Base-by-base conservation (phyloP, 1,140 invertebrate species). In the Hirudo medicinalis region DNA sequence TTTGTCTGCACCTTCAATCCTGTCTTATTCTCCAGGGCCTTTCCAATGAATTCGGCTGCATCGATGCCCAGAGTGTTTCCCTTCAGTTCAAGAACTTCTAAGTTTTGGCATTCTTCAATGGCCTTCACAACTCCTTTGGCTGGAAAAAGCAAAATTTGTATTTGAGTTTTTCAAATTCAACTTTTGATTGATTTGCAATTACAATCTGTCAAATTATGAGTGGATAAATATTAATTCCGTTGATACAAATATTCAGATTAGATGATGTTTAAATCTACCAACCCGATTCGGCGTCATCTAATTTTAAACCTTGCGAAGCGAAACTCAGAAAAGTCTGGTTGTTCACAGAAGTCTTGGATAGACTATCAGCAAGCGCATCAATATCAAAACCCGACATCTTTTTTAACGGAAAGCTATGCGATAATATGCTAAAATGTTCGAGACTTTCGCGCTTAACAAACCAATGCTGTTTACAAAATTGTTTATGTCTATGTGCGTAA, bases 61-160 rank as follows among this genome's bases (percentile, higher is more conserved):
- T 89, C 87, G 11, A 92, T 88, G 8, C 94, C 94, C 9, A 97
- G 80, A 0, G 94, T 96, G 77, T 97, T 98, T 13, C 94, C 94
- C 77, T 93, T 91, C 27, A 98, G 82, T 71, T 90, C 88, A 11
- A 98, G 83, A 8, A 78, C 76, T 72, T 76, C 79, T 76, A 81
- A 76, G 43, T 75, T 74, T 13, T 73, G 32, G 70, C 76, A 79
- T 69, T 78, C 75, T 43, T 77, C 71, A 27, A 82, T 80, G 15
- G 76, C 77, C 15, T 77, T 75, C n/a, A 78, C 75, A 43, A 82
- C 77, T 68, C 78, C 78, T 74, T 80, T 75, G 36, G 79, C 80
- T 81, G 74, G 9, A 76, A 75, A 73, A 70, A 69, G 70, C 63
- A 69, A 74, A 27, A 22, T 68, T 9, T 43, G 2, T 43, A 36